phyloP scores from a whole-genome alignment of 2,888 invertebrate genomes.

The Nemotelus nigrinus region DNA sequence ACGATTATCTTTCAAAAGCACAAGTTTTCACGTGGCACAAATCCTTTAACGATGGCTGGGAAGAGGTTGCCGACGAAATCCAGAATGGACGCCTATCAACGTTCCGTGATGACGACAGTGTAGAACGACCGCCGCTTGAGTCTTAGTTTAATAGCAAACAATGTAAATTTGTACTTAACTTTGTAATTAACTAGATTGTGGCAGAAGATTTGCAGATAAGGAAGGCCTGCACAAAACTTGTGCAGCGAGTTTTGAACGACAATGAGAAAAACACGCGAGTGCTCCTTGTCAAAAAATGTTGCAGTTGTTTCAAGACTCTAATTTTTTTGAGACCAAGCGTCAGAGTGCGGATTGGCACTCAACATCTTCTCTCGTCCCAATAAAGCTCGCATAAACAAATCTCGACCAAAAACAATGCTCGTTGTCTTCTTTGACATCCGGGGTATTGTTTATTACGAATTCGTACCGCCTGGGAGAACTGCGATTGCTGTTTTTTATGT shows the following conservation, averaged over 20 bases:
- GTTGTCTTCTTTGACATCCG: conserved; percentile 1
- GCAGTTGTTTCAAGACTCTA: background rate
- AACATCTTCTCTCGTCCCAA: background rate
- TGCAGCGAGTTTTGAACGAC: background rate
- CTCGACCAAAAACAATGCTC: background rate
- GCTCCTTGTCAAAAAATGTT: background rate
- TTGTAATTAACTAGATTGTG: too few relatives aligned
- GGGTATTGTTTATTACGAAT: background rate
- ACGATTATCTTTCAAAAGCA: background rate
- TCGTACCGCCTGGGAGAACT: background rate
- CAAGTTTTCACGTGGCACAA: background rate
- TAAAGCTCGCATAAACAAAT: background rate
- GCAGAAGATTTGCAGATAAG: too few relatives aligned
- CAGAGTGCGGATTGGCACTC: background rate
- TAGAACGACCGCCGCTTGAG: too few relatives aligned
- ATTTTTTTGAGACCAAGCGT: background rate
- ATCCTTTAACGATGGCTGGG: background rate
- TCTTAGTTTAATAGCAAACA: too few relatives aligned
- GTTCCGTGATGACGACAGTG: too few relatives aligned
- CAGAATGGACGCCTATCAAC: too few relatives aligned
- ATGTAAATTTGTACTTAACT: too few relatives aligned
- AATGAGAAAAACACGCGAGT: background rate
- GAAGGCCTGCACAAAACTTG: background rate
- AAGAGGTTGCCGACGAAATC: too few relatives aligned
- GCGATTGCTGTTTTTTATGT: background rate